phyloP scores from a whole-genome alignment of 2,888 invertebrate genomes.

The Melinaea marsaeus region DNA sequence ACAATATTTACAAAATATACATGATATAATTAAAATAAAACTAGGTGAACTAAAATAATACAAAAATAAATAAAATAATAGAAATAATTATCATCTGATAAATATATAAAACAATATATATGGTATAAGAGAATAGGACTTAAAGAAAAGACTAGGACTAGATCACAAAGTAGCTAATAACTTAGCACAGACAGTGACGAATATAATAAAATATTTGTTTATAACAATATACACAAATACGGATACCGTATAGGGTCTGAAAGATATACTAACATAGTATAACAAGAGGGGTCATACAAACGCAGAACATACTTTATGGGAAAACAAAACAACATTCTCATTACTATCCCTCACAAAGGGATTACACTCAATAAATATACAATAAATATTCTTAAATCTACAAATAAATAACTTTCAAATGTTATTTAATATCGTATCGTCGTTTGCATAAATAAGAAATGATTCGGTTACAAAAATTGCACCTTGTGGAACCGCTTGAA shows the following conservation, averaged over 20 bases:
- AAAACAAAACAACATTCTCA: slow-evolving; percentile 62
- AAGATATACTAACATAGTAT: slow-evolving; percentile 69
- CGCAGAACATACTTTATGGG: slow-evolving; percentile 60
- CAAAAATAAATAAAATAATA: slow-evolving; percentile 22
- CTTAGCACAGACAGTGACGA: slow-evolving; percentile 36
- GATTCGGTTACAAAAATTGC: slow-evolving; percentile 40
- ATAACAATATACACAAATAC: slow-evolving; percentile 70
- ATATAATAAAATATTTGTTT: slow-evolving; percentile 42
- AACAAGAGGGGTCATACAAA: slow-evolving; percentile 66
- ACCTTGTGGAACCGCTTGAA: slow-evolving; percentile 38
- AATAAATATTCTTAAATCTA: slow-evolving; percentile 67
- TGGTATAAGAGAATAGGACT: slow-evolving; percentile 39
- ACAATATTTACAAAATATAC: slow-evolving; percentile 36
- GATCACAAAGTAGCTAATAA: slow-evolving; percentile 45
- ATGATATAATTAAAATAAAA: slow-evolving; percentile 28
- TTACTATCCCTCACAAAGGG: slow-evolving; percentile 61
- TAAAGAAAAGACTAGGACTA: slow-evolving; percentile 57
- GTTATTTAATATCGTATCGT: slow-evolving; percentile 27
- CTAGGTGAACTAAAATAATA: slow-evolving; percentile 24
- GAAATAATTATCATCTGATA: slow-evolving; percentile 26
- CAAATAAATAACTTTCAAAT: slow-evolving; percentile 55
- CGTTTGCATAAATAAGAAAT: slow-evolving; percentile 40
- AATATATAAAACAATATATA: slow-evolving; percentile 29
- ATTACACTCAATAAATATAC: slow-evolving; percentile 55
- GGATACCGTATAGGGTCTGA: slow-evolving; percentile 70